phyloP scores from a whole-genome alignment of 2,888 invertebrate species.

The Protula sp. region DNA sequence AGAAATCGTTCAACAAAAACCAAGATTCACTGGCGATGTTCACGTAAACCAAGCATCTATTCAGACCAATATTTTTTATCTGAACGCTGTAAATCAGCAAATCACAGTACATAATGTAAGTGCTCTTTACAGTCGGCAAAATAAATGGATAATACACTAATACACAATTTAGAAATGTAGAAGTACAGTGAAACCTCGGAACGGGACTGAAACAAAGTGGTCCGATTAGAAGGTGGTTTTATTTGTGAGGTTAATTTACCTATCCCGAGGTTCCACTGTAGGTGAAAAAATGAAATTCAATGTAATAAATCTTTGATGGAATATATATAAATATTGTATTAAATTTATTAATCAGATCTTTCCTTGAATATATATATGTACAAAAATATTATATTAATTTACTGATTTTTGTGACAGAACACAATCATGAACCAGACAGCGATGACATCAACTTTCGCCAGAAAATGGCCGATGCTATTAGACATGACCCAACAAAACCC shows the following conservation, averaged over 20 bases:
- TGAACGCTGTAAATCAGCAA: not conserved
- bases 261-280: no score
- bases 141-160: not conserved
- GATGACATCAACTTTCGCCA: not conserved
- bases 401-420: not conserved
- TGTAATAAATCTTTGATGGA: not conserved
- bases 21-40: no score
- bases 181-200: no score
- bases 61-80: not conserved
- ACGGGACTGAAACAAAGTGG: no score
- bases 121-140: not conserved
- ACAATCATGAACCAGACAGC: not conserved
- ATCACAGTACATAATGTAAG: no score
- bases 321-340: not conserved
- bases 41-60: no score
- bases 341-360: not conserved
- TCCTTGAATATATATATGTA: no score
- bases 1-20: no score
- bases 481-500: not conserved
- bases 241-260: no score
- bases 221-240: no score
- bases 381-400: not conserved
- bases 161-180: no score
- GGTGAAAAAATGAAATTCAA: not conserved
- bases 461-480: not conserved